Conservation (phyloP, 2,888 invertebrate genomes). For the Ophioninae sp. region DNA sequence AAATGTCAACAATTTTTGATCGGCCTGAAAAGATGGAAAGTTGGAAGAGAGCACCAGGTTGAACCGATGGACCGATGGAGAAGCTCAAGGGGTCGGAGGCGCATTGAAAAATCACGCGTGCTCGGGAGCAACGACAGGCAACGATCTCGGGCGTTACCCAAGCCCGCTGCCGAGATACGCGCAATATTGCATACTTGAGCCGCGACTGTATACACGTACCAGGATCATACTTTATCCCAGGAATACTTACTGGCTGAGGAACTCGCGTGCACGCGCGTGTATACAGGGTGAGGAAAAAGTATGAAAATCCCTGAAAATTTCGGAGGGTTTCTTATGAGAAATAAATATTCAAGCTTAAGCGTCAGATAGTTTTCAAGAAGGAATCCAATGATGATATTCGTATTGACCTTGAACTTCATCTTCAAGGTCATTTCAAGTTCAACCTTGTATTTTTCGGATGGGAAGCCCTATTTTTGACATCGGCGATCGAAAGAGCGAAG, state of each 20-base stretch:
- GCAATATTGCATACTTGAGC: conserved; percentile 51
- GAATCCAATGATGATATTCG: too few species aligned
- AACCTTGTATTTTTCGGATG: too few species aligned
- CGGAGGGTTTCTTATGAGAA: too few species aligned
- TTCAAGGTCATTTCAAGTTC: too few species aligned
- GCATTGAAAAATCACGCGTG: conserved; percentile 49
- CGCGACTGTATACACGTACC: conserved; percentile 26
- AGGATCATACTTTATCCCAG: conserved; percentile 57
- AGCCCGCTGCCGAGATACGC: conserved; percentile 61
- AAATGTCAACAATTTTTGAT: too few species aligned
- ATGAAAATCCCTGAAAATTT: too few species aligned
- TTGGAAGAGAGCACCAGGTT: background rate
- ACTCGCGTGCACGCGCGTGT: conserved; percentile 4
- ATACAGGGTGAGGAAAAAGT: too few species aligned
- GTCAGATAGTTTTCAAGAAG: too few species aligned
- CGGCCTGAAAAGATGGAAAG: background rate
- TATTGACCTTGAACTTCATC: too few species aligned
- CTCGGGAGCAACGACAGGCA: conserved; percentile 17
- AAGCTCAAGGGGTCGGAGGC: conserved; percentile 16
- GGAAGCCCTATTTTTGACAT: too few species aligned
- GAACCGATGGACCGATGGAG: background rate
- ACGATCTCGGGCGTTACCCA: conserved; percentile 50
- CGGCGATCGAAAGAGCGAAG: too few species aligned
- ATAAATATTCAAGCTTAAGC: too few species aligned
- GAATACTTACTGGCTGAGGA: conserved; percentile 33